Evolutionary conservation across 2,888 invertebrate species (phyloP), one percentile per base, ranked within the genome.

Genomic region (Lathronympha strigana): DNA sequence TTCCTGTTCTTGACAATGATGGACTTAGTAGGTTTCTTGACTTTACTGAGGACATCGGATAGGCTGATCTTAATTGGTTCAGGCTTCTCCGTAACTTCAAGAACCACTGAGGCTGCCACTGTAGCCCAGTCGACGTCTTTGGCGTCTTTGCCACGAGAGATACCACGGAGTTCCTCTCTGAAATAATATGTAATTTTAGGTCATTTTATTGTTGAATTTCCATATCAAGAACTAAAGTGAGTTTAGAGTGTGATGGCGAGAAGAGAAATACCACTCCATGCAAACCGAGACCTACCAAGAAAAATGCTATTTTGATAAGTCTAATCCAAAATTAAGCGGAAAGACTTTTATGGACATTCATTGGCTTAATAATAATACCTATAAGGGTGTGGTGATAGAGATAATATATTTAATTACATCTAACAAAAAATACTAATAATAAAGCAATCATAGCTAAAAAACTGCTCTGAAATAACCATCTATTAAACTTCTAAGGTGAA

Each of bases 71-170:
- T 95, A 72, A 96, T 94, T 0, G 97, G 94, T 69, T 95, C 91
- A 0, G 97, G 96, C 81, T 95, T 95, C 75, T 96, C 95, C 0
- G 94, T 90, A 21, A 93, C 93, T 71, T 93, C 93, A 1, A 93
- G 76, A 15, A 86, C 76, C 0, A 86, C 93, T 1, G 94, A 94
- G 8, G 95, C 93, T 0, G 97, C 97, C 0, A 97, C 94, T 43
- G 94, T 93, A 0, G 94, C 93, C 97, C 97, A 98, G 85, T 97
- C 97, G 0, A 97, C 94, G 82, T 98, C 97, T 83, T 97, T 96
- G 0, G 95, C 95, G 80, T 95, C 95, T 74, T 95, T 95, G 38
- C 96, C 97, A 70, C 98, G 94, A 0, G 97, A 96, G 31, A 97
- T 94, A 19, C 98, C 97, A 28, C 95, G 88, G 5, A 98, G 93